phyloP scores from a whole-genome alignment of 2,888 invertebrate species.

The Ichneumoninae sp. region DNA sequence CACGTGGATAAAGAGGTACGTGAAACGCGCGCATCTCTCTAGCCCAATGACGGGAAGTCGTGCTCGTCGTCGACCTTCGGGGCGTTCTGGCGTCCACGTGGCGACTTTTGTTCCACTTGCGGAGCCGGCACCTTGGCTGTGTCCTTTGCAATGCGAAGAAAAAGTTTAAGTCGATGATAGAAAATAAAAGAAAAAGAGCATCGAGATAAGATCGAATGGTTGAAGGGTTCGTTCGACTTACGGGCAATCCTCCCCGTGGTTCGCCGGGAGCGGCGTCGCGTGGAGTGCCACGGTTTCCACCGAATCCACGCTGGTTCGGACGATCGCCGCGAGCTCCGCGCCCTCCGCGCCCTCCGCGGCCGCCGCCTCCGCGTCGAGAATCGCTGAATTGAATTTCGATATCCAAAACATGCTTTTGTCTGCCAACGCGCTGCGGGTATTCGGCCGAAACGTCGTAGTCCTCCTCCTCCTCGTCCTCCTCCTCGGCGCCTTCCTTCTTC shows the following conservation, averaged over 20 bases:
- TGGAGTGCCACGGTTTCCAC: constrained; percentile 73
- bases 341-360: constrained; percentile 87
- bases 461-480: constrained; percentile 89
- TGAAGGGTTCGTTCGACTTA: constrained; percentile 69
- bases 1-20: constrained; percentile 32
- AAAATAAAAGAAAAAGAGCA: constrained; percentile 2
- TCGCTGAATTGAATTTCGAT: constrained; percentile 96
- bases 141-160: constrained; percentile 57
- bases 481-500: constrained; percentile 89
- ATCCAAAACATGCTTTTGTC: constrained; percentile 93
- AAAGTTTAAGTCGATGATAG: constrained; percentile 7
- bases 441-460: constrained; percentile 90
- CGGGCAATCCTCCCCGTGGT: constrained; percentile 77
- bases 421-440: constrained; percentile 94
- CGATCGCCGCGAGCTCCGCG: constrained; percentile 86
- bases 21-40: constrained; percentile 75
- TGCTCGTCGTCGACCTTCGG: constrained; percentile 98
- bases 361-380: constrained; percentile 89
- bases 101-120: constrained; percentile 81
- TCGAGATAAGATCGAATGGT: constrained; percentile 28
- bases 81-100: constrained; percentile 85
- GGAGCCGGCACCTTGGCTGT: constrained; percentile 72
- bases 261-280: constrained; percentile 81
- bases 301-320: constrained; percentile 82
- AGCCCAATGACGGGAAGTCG: constrained; percentile 97